Conservation (phyloP, 92 coral and sea anemone species). For the Porites divaricata region DNA sequence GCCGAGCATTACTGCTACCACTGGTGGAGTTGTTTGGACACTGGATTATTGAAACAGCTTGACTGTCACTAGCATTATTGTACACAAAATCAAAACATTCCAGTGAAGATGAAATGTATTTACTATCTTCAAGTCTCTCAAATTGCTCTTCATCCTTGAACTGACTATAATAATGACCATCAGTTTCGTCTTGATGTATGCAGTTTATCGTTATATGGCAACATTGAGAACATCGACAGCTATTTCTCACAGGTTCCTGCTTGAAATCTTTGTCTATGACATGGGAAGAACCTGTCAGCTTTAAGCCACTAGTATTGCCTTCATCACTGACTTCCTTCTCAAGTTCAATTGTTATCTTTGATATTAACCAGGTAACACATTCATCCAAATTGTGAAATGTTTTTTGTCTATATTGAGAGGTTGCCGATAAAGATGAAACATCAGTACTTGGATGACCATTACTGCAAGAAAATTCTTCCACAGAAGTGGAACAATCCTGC, state of each 20-base stretch:
- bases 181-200: slow-evolving; percentile 25
- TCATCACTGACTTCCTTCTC: slow-evolving; percentile 11
- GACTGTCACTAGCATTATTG: background rate
- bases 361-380: slow-evolving; percentile 32
- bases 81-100: slow-evolving; percentile 75
- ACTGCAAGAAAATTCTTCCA: background rate
- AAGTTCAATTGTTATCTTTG: slow-evolving; percentile 16
- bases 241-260: background rate
- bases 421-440: background rate
- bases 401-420: background rate
- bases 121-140: slow-evolving; percentile 15
- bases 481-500: too few species aligned
- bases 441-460: background rate
- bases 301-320: background rate
- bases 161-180: background rate
- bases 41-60: background rate
- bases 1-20: slow-evolving; percentile 30
- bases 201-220: slow-evolving; percentile 31
- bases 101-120: slow-evolving; percentile 65
- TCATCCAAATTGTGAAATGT: slow-evolving; percentile 17
- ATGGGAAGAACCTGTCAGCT: background rate
- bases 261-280: background rate
- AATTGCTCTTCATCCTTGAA: background rate
- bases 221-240: slow-evolving; percentile 64
- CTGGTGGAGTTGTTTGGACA: slow-evolving; percentile 34